Evolutionary conservation across 2,888 invertebrate species (phyloP).

Genomic region (Cheilosia grossa): DNA sequence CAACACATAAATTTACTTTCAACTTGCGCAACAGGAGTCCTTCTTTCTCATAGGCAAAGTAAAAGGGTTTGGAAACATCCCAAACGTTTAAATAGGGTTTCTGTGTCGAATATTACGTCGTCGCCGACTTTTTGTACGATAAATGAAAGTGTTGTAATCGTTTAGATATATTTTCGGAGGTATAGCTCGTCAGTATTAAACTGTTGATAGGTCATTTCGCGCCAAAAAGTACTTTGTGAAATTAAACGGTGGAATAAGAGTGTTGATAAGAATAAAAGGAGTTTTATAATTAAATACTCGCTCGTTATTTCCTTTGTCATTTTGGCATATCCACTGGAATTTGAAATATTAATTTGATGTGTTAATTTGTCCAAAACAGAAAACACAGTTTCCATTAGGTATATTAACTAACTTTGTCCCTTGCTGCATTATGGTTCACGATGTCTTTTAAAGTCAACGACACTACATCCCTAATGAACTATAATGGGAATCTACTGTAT

Average conservation of each 20-base stretch:
- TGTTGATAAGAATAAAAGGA: constrained; percentile 33
- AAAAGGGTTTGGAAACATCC: constrained; percentile 29
- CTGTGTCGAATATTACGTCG: constrained; percentile 30
- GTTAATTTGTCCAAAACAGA: constrained; percentile 26
- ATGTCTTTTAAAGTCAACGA: too few relatives aligned
- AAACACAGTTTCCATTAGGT: constrained; percentile 26
- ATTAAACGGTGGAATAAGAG: constrained; percentile 22
- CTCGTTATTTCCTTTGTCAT: constrained; percentile 1
- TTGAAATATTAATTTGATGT: constrained; percentile 10
- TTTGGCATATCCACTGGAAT: background rate
- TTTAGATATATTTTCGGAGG: constrained; percentile 31
- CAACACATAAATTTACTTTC: constrained; percentile 46
- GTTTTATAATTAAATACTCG: constrained; percentile 28
- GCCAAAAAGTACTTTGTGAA: constrained; percentile 26
- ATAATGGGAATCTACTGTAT: too few relatives aligned
- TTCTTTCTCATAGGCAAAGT: constrained; percentile 23
- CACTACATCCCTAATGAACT: too few relatives aligned
- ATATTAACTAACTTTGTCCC: constrained; percentile 3
- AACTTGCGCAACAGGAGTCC: constrained; percentile 50
- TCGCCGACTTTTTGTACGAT: constrained; percentile 16
- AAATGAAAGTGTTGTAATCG: constrained; percentile 41
- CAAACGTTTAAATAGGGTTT: constrained; percentile 40
- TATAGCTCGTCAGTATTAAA: constrained; percentile 39
- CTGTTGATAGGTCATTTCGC: constrained; percentile 46
- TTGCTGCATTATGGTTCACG: background rate